Conservation (phyloP, 2,888 invertebrate genomes). For the Pandemis heparana region DNA sequence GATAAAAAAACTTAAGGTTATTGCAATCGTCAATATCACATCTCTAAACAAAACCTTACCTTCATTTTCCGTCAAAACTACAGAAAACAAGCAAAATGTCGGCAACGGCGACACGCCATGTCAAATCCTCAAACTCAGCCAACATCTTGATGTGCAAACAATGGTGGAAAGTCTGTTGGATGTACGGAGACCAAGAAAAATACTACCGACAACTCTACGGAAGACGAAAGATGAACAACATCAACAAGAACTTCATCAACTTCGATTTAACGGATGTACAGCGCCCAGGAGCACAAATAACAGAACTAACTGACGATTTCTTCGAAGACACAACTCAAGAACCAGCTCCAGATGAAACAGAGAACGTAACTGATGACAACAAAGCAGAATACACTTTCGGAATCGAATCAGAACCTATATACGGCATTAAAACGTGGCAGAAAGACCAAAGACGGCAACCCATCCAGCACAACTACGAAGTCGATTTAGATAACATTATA, state of each 20-base stretch:
- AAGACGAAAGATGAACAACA: slow-evolving; percentile 78
- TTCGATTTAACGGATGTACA: slow-evolving; percentile 71
- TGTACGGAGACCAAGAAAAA: slow-evolving; percentile 94
- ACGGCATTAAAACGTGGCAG: slow-evolving; percentile 75
- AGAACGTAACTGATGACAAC: slow-evolving; percentile 46
- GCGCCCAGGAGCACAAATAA: slow-evolving; percentile 80
- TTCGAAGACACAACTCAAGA: slow-evolving; percentile 71
- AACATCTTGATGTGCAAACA: slow-evolving; percentile 93
- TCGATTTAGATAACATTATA: slow-evolving; percentile 75
- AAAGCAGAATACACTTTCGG: slow-evolving; percentile 58
- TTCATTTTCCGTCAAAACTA: not conserved
- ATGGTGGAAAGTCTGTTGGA: slow-evolving; percentile 96
- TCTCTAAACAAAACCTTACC: slow-evolving; percentile 13
- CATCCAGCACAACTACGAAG: slow-evolving; percentile 74
- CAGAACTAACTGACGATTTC: slow-evolving; percentile 81
- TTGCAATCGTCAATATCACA: not conserved
- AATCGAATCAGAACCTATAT: slow-evolving; percentile 72
- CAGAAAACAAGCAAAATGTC: slow-evolving; percentile 69
- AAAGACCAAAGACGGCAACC: slow-evolving; percentile 84
- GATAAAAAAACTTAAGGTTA: not conserved
- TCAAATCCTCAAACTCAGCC: slow-evolving; percentile 86
- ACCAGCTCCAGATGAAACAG: slow-evolving; percentile 73
- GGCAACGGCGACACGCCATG: slow-evolving; percentile 81
- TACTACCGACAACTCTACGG: slow-evolving; percentile 94
- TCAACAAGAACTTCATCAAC: slow-evolving; percentile 69